These are phyloP conservation scores for Drosophila borborema DNA, from an alignment of 2,888 invertebrate species.

Conservation along the genomic window DNA sequence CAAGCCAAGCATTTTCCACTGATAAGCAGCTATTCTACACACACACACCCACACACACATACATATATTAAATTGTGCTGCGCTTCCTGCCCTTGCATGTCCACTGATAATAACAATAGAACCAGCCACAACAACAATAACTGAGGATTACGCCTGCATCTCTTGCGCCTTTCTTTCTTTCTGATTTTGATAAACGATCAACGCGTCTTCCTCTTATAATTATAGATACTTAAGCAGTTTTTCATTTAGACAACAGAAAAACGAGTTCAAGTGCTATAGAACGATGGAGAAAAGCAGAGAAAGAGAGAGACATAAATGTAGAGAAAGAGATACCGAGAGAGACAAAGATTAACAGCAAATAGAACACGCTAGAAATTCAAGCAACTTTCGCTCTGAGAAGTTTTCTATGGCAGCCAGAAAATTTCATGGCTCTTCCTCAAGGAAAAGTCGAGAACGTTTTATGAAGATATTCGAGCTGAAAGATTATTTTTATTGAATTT, in stretches of 20 bases:
- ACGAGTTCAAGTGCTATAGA: slow-evolving; percentile 61
- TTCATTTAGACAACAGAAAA: slow-evolving; percentile 38
- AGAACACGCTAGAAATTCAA: slow-evolving; percentile 9
- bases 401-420: background rate
- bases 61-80: slow-evolving; percentile 29
- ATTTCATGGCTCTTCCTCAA: background rate
- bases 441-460: slow-evolving; percentile 13
- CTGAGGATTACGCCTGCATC: slow-evolving; percentile 33
- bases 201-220: slow-evolving; percentile 20
- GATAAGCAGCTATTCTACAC: slow-evolving; percentile 58
- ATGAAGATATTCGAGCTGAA: background rate
- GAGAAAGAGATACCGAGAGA: background rate
- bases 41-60: too few species aligned
- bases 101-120: slow-evolving; percentile 63
- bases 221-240: slow-evolving; percentile 29
- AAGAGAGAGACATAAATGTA: background rate
- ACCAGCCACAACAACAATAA: slow-evolving; percentile 10
- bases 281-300: slow-evolving; percentile 13
- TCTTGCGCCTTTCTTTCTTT: slow-evolving; percentile 8
- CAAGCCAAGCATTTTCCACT: slow-evolving; percentile 36
- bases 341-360: slow-evolving; percentile 9
- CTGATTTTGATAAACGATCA: slow-evolving; percentile 40
- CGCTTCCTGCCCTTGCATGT: slow-evolving; percentile 76
- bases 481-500: background rate
- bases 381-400: slow-evolving; percentile 6